Evolutionary conservation across 2,888 invertebrate genomes (phyloP).

Genomic region (Abrostola tripartita): DNA sequence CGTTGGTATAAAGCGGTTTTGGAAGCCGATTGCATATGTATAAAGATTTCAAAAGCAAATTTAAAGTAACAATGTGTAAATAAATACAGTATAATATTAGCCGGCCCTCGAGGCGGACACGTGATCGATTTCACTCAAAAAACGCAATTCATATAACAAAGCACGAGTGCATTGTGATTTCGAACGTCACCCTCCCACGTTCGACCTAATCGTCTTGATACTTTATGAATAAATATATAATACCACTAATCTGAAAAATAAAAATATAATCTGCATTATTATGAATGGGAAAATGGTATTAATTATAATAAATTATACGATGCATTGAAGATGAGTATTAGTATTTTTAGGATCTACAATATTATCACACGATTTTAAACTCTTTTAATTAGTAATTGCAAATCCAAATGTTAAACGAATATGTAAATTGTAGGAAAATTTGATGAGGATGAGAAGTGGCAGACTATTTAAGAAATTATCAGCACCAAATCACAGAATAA

Average conservation of each 20-base stretch:
- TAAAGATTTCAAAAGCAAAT: conserved; percentile 48
- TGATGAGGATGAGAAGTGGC: background rate
- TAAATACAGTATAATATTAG: conserved; percentile 75
- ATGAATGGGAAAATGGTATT: too few relatives aligned
- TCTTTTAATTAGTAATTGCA: background rate
- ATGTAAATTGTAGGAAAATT: background rate
- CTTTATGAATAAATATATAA: conserved; percentile 45
- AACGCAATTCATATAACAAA: conserved; percentile 84
- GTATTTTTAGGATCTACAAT: too few relatives aligned
- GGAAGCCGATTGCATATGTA: conserved; percentile 40
- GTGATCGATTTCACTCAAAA: conserved; percentile 86
- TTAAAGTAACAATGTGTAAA: conserved; percentile 74
- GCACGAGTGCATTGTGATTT: conserved; percentile 80
- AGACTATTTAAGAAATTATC: background rate
- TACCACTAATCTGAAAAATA: background rate
- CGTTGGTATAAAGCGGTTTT: conserved; percentile 35
- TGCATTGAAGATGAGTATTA: too few relatives aligned
- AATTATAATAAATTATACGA: too few relatives aligned
- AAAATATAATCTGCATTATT: background rate
- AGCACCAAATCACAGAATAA: background rate
- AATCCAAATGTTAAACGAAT: background rate
- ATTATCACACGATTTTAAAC: too few relatives aligned
- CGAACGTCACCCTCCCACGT: conserved; percentile 71
- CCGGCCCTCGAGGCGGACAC: conserved; percentile 68
- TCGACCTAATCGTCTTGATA: conserved; percentile 68